Conservation (phyloP, 2,888 invertebrate species). For the Eutolmus rufibarbis region DNA sequence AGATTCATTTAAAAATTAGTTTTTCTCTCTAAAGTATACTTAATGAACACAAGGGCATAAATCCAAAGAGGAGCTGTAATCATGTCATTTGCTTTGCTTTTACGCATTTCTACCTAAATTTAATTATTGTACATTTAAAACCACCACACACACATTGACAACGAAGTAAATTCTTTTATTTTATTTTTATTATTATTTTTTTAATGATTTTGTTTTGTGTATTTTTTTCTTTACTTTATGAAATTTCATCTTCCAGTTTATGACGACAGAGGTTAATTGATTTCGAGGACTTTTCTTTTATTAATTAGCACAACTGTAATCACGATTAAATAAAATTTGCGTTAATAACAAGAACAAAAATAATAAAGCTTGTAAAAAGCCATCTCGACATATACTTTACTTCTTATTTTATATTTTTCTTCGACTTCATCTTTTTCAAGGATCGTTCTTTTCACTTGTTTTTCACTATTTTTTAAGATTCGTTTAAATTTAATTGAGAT, state of each 20-base stretch:
- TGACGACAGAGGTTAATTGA: background rate
- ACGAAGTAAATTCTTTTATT: slow-evolving; percentile 28
- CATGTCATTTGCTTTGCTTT: slow-evolving; percentile 19
- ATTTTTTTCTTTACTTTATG: background rate
- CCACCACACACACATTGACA: slow-evolving; percentile 44
- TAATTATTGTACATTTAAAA: slow-evolving; percentile 46
- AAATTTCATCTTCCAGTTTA: background rate
- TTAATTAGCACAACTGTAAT: background rate
- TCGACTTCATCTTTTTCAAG: background rate
- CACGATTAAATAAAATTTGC: background rate
- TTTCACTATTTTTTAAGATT: background rate
- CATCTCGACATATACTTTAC: background rate
- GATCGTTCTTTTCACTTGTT: background rate
- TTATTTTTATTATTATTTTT: background rate
- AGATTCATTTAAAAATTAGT: slow-evolving; percentile 22
- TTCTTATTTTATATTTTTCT: background rate
- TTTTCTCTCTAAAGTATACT: slow-evolving; percentile 19
- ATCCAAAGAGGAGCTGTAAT: slow-evolving; percentile 38
- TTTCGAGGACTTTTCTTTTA: background rate
- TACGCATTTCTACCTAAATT: slow-evolving; percentile 42
- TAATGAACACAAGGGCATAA: slow-evolving; percentile 40
- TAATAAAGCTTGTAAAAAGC: background rate
- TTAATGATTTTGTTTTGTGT: background rate
- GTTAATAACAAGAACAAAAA: background rate
- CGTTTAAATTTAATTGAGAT: background rate